phyloP scores from a whole-genome alignment of 2,888 invertebrate species.

The Microplitis manilae region DNA sequence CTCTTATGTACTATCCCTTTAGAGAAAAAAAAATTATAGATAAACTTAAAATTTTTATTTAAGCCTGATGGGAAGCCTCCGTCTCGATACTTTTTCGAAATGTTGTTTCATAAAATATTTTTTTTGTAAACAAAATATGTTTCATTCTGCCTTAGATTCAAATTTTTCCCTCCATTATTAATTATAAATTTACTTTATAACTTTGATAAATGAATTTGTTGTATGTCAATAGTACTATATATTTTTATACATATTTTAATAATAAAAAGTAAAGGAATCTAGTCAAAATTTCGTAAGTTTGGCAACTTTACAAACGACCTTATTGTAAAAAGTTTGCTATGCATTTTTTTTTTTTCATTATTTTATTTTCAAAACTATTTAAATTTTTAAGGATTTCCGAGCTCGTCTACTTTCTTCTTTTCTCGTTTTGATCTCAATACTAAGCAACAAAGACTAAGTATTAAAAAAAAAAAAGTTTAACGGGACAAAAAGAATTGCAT shows the following conservation, averaged over 20 bases:
- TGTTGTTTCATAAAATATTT: not conserved
- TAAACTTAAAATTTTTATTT: slow-evolving; percentile 24
- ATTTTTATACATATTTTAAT: not conserved
- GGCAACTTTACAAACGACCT: slow-evolving; percentile 36
- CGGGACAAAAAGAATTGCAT: slow-evolving; percentile 2
- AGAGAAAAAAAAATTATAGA: not conserved
- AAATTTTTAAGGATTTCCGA: slow-evolving; percentile 20
- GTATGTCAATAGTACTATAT: no score
- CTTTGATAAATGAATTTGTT: no score
- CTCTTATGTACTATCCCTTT: slow-evolving; percentile 17
- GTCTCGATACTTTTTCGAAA: slow-evolving; percentile 36
- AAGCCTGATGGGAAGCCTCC: slow-evolving; percentile 46
- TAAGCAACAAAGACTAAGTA: slow-evolving; percentile 54
- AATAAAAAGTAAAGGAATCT: not conserved
- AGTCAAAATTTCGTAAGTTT: slow-evolving; percentile 33
- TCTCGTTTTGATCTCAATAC: slow-evolving; percentile 2
- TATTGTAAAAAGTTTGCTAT: slow-evolving; percentile 31
- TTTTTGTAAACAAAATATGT: not conserved
- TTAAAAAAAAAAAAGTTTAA: slow-evolving; percentile 61
- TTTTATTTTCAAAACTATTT: slow-evolving; percentile 16
- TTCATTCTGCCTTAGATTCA: not conserved
- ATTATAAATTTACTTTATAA: no score
- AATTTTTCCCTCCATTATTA: no score
- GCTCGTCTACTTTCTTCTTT: slow-evolving; percentile 21
- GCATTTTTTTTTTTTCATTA: not conserved